Evolutionary conservation across 1,140 invertebrate genomes (phyloP), one percentile per base, ranked within the genome.

Genomic region (Drosophila kohkoa): DNA sequence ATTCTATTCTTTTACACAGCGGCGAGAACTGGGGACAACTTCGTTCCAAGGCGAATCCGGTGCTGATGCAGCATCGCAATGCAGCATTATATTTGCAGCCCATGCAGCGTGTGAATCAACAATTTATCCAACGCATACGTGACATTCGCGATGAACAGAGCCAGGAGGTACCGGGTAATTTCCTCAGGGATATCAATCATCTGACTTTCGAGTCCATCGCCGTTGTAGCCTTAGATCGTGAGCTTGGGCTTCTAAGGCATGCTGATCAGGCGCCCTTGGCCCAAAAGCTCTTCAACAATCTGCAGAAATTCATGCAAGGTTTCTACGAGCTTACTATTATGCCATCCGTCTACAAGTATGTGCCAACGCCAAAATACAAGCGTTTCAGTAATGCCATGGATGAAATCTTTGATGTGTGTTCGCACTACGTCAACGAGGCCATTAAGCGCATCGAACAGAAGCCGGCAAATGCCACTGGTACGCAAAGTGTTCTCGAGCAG

Each of bases 81-180:
- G 51, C 65, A n/a, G 71, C 60, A 0, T 49, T 57, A 1, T 88
- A 86, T 28, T 13, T 86, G 35, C 30, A 73, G 6, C 69, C 70
- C 0, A 81, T 86, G 82, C 67, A 77, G 11, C 38, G 49, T 0
- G 81, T 94, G 0, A 95, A 95, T 3, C 76, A 93, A 8, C 93
- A 94, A 7, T 95, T 97, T 93, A 94, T 95, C 8, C 92, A 94
- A 45, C 96, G 97, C 57, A 94, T 95, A 52, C 93, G 92, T 62
- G 90, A 92, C 91, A 73, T 77, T 1, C 63, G 75, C 2, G 75
- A 77, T 57, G 38, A 59, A 5, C 1, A 67, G 8, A 73, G 70
- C 1, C 48, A 63, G 15, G 75, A 77, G 25, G 57, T 77, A 5
- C 75, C 75, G 1, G 63, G 25, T 0, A 43, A 73, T 20, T 77